These are phyloP conservation scores for Speoplatyrhinus poulsoni DNA, from an alignment of 2,113 vertebrate species.

Conservation along the genomic window DNA sequence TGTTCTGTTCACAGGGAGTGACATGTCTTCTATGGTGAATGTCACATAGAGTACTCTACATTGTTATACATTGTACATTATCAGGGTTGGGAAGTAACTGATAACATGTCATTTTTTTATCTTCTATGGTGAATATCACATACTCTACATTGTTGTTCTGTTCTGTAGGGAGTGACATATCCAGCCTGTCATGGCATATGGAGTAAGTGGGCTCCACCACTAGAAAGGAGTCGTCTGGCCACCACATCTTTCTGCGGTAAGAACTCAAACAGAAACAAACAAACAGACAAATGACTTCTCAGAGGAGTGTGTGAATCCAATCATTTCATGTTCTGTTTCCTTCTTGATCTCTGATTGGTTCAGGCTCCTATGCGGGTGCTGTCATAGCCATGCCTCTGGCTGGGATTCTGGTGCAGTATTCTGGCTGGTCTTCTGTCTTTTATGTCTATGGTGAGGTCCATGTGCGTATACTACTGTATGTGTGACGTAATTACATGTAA, in stretches of 20 bases:
- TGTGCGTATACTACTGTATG: constrained; percentile 8
- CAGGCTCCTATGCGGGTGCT: constrained; percentile 96
- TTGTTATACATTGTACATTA: no score
- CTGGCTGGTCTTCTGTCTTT: constrained; percentile 97
- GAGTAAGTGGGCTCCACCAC: constrained; percentile 98
- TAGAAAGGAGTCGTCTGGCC: constrained; percentile 94
- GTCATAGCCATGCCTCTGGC: constrained; percentile 97
- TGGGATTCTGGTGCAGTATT: constrained; percentile 95
- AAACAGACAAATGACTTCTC: constrained; percentile 41
- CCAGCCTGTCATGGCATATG: constrained; percentile 98
- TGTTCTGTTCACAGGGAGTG: no score
- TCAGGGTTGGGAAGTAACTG: no score
- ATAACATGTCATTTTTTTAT: no score
- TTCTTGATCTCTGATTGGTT: constrained; percentile 6
- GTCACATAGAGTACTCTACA: no score
- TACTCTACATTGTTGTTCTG: constrained; percentile 11
- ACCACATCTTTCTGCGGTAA: constrained; percentile 98
- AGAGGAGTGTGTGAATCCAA: no score
- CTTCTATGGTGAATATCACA: no score
- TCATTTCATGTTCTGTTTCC: neutral
- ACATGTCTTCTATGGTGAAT: no score
- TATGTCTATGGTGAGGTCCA: constrained; percentile 90
- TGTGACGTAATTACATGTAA: neutral
- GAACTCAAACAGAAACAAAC: no score
- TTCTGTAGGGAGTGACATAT: constrained; percentile 92